A percentile compares a stretch with the other conserved stretches of the same genome.
Evolutionary conservation across 2,797 vertebrate species (phyloP).

Genomic region (Xyrichtys novacula): DNA sequence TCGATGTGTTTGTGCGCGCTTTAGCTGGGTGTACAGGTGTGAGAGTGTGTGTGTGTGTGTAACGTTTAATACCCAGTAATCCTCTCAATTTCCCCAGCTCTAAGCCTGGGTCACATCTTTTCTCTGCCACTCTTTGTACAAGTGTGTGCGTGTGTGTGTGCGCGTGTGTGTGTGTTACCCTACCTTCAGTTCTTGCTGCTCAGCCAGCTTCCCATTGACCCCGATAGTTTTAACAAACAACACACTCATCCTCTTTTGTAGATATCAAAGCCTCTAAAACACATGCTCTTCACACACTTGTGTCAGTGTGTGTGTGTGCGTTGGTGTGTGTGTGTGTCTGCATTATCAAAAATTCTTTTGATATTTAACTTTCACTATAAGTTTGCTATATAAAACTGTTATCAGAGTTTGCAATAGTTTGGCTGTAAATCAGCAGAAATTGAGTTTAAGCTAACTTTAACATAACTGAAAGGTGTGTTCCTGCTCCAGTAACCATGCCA

Average conservation of each 20-base stretch:
- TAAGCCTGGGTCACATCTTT: constrained; percentile 37
- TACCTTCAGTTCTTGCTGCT: constrained; percentile 27
- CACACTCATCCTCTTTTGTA: constrained; percentile 36
- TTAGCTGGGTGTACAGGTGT: constrained; percentile 22
- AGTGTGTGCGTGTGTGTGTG: constrained; percentile 10
- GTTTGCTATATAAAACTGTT: neutral
- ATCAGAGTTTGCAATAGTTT: constrained; percentile 1
- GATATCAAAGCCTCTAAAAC: constrained; percentile 43
- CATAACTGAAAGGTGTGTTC: neutral
- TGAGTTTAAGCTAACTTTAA: no score
- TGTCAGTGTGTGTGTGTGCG: neutral
- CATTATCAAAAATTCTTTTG: constrained; percentile 16
- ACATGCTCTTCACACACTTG: constrained; percentile 27
- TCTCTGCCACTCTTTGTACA: neutral
- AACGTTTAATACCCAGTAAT: constrained; percentile 62
- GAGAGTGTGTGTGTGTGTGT: constrained; percentile 24
- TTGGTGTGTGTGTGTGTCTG: constrained; percentile 6
- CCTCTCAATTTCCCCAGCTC: constrained; percentile 53
- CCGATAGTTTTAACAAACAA: constrained; percentile 48
- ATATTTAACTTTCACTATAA: constrained; percentile 1
- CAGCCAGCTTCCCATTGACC: constrained; percentile 39
- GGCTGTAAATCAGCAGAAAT: constrained; percentile 1
- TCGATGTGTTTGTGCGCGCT: constrained; percentile 1
- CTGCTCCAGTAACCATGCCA: neutral
- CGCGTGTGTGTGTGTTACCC: constrained; percentile 9